Conservation (phyloP, 2,113 vertebrate genomes). For the Perccottus glenii region DNA sequence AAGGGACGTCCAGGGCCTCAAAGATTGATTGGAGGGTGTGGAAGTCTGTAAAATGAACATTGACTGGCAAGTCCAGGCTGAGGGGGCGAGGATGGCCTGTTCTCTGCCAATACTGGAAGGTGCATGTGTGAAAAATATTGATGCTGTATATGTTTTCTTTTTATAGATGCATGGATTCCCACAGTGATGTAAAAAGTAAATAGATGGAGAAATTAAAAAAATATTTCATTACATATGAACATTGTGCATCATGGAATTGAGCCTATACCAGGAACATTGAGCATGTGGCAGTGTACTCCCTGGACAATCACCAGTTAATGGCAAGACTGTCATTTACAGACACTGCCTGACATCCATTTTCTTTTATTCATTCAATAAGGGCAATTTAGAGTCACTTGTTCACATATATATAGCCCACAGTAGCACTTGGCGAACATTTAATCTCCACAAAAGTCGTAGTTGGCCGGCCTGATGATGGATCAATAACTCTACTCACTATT, state of each 20-base stretch:
- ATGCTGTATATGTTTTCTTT: background rate
- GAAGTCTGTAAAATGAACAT: conserved; percentile 68
- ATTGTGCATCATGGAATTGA: background rate
- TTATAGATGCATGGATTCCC: conserved; percentile 5
- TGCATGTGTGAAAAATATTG: conserved; percentile 10
- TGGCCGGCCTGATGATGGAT: too few relatives aligned
- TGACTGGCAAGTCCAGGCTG: conserved; percentile 55
- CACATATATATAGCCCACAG: too few relatives aligned
- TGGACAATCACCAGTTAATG: too few relatives aligned
- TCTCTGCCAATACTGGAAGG: conserved; percentile 15
- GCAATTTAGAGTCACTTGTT: too few relatives aligned
- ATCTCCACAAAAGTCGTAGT: too few relatives aligned
- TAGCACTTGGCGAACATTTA: too few relatives aligned
- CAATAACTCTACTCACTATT: too few relatives aligned
- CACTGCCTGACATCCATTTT: too few relatives aligned
- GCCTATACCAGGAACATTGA: background rate
- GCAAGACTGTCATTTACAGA: too few relatives aligned
- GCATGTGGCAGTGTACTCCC: background rate
- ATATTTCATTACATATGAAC: background rate
- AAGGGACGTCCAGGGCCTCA: conserved; percentile 42
- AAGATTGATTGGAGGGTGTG: conserved; percentile 63
- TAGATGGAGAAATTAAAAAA: background rate
- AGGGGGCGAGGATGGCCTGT: conserved; percentile 5
- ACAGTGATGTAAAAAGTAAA: background rate
- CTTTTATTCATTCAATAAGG: too few relatives aligned